Evolutionary conservation across 2,888 invertebrate species (phyloP), one percentile per base, ranked within the genome.

Genomic region (Miltochrista miniata): DNA sequence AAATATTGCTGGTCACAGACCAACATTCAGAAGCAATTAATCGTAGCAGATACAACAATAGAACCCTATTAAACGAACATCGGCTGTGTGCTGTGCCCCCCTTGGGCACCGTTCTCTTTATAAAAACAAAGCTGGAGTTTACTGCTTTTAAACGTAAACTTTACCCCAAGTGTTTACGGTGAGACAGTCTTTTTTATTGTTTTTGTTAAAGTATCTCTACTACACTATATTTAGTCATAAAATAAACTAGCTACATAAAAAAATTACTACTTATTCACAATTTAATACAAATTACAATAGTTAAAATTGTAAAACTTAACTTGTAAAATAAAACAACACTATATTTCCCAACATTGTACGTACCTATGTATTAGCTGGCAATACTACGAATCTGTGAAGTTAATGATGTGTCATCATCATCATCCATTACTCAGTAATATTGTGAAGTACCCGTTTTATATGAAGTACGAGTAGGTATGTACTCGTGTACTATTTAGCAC

Each of bases 61-160:
- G 79, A 76, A 79, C 71, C 74, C 80, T 77, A 82, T 87, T 85
- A 84, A 79, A 77, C 65, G 78, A 79, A 81, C 79, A 78, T 76
- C 72, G 72, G 56, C 63, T 59, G 62, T 69, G n/a, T n/a, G n/a
- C n/a, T n/a, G n/a, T 75, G 70, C 57, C 54, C 64, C 85, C 81
- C 80, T 42, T 54, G 79, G 79, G 85, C 62, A 70, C 67, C 71
- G 69, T 82, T 76, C 55, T 59, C 65, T n/a, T n/a, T 61, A 70
- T 76, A 73, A 77, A 72, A 70, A 65, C 72, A 59, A 59, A 46
- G 67, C 63, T 68, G 34, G 10, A 42, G 43, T 44, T 39, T 43
- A 44, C 61, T 68, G 68, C 67, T 61, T 81, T 79, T 72, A 76
- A 81, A 82, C 81, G 80, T 76, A 81, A 75, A 76, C 70, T n/a